Percentiles rank a stretch among this genome's conserved stretches.
These are phyloP conservation scores for Papilio dardanus DNA, from an alignment of 1,140 invertebrate species.

Conservation along the genomic window DNA sequence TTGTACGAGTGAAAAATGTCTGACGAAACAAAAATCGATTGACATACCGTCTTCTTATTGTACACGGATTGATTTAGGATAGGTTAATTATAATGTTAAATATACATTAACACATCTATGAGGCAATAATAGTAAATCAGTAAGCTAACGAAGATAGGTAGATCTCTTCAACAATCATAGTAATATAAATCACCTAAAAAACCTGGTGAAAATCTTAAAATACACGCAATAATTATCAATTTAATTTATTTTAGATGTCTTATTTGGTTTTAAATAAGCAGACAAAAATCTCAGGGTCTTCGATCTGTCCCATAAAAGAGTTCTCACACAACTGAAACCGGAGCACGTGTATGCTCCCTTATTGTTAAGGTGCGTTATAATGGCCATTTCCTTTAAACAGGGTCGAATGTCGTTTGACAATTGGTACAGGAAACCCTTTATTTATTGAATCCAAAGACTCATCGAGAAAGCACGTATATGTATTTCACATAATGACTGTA, in stretches of 20 bases:
- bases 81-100: slow-evolving; percentile 29
- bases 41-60: slow-evolving; percentile 52
- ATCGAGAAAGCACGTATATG: slow-evolving; percentile 57
- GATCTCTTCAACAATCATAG: no score
- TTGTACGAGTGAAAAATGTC: slow-evolving; percentile 50
- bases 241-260: background rate
- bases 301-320: slow-evolving; percentile 40
- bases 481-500: slow-evolving; percentile 14
- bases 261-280: background rate
- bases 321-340: slow-evolving; percentile 50
- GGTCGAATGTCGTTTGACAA: slow-evolving; percentile 61
- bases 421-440: slow-evolving; percentile 74
- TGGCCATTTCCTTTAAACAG: slow-evolving; percentile 60
- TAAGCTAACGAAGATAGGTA: background rate
- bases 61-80: slow-evolving; percentile 50
- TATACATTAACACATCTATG: background rate
- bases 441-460: slow-evolving; percentile 60
- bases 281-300: slow-evolving; percentile 24
- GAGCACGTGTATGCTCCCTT: slow-evolving; percentile 55
- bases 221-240: background rate
- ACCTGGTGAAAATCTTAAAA: no score
- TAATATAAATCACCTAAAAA: no score
- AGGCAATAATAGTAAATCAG: background rate
- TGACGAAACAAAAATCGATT: slow-evolving; percentile 47
- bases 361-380: slow-evolving; percentile 59